These are phyloP conservation scores for Xylota segnis DNA, from an alignment of 2,888 invertebrate species.

Conservation along the genomic window DNA sequence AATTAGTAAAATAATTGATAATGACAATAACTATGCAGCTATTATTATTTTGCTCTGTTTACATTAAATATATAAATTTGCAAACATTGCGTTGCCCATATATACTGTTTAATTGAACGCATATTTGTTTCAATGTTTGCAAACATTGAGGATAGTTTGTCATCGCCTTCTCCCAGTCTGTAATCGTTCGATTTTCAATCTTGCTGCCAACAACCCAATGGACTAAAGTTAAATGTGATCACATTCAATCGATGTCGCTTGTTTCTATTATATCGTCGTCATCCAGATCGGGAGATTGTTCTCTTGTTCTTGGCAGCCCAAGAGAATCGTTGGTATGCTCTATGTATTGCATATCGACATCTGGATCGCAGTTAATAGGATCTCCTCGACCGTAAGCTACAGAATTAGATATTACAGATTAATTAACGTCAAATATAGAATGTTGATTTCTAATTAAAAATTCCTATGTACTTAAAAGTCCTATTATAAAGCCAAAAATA, in stretches of 20 bases:
- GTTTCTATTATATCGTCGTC: conserved; percentile 82
- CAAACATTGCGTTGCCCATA: conserved; percentile 63
- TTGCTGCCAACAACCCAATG: conserved; percentile 46
- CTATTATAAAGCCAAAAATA: background rate
- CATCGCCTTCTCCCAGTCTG: conserved; percentile 52
- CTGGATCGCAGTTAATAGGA: conserved; percentile 80
- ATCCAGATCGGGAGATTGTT: conserved; percentile 81
- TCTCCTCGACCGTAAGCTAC: conserved; percentile 82
- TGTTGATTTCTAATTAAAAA: background rate
- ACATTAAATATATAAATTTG: conserved; percentile 60
- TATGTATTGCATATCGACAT: conserved; percentile 80
- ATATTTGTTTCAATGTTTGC: conserved; percentile 63
- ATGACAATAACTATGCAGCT: conserved; percentile 54
- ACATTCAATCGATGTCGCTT: conserved; percentile 83
- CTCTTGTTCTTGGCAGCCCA: conserved; percentile 74
- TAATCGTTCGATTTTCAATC: conserved; percentile 42
- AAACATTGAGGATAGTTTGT: conserved; percentile 72
- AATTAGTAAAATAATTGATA: conserved; percentile 30
- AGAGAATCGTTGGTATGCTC: conserved; percentile 81
- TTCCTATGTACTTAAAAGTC: background rate
- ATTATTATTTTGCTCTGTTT: conserved; percentile 53
- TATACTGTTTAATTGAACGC: conserved; percentile 62
- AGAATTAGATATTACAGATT: conserved; percentile 17
- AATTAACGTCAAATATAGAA: background rate
- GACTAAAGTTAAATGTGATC: conserved; percentile 23